Conservation (phyloP, 2,113 vertebrate species). For the Saccopteryx leptura region DNA sequence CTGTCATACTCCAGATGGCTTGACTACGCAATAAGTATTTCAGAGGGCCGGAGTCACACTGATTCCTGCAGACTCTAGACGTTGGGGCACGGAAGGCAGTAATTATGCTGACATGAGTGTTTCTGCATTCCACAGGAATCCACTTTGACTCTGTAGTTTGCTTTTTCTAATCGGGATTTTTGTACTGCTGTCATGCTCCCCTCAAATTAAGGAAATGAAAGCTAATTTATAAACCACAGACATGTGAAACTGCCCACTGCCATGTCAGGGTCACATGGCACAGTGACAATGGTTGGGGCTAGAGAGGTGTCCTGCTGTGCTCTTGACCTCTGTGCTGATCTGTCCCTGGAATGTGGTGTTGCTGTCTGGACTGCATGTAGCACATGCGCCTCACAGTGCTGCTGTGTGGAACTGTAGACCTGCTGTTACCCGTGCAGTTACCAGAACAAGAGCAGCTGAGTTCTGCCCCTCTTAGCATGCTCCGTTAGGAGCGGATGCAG, state of each 20-base stretch:
- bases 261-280: neutral
- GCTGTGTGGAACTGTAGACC: slow-evolving; percentile 74
- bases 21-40: slow-evolving; percentile 95
- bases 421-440: slow-evolving; percentile 71
- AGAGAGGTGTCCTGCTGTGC: slow-evolving; percentile 19
- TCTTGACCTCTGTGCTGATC: slow-evolving; percentile 63
- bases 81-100: slow-evolving; percentile 86
- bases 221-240: slow-evolving; percentile 29
- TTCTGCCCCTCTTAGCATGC: slow-evolving; percentile 48
- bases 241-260: slow-evolving; percentile 56
- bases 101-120: slow-evolving; percentile 70
- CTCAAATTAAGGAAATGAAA: slow-evolving; percentile 52
- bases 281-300: neutral
- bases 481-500: neutral
- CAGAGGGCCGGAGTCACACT: slow-evolving; percentile 87
- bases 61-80: slow-evolving; percentile 84
- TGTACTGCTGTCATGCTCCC: slow-evolving; percentile 76
- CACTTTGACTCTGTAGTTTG: slow-evolving; percentile 38
- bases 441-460: slow-evolving; percentile 46
- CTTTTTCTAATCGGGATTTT: slow-evolving; percentile 67
- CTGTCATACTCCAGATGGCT: slow-evolving; percentile 83
- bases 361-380: neutral
- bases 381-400: slow-evolving; percentile 14
- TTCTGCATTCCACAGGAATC: slow-evolving; percentile 68
- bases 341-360: slow-evolving; percentile 48